These are phyloP conservation scores for Sminthurides bifidus DNA, from an alignment of 1,140 invertebrate genomes.

Conservation along the genomic window DNA sequence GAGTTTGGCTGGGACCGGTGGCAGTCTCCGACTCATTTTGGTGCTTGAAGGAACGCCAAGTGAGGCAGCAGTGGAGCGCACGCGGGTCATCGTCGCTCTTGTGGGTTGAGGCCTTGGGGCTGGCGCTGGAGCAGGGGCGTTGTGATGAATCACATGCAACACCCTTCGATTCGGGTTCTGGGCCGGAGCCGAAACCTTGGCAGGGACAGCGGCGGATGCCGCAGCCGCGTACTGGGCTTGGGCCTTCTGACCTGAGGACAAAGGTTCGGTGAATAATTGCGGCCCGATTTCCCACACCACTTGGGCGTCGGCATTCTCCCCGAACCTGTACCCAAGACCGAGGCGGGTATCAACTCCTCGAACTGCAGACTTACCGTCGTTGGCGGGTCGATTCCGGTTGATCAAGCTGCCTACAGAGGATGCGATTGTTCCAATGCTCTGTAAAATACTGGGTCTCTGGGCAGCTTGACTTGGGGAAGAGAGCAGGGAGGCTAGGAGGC, in stretches of 20 bases:
- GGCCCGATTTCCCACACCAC: slow-evolving; percentile 31
- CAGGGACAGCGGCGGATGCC: not conserved
- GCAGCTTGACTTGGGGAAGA: too few relatives aligned
- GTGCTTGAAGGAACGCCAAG: not conserved
- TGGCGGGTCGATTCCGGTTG: slow-evolving; percentile 23
- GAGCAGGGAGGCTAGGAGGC: too few relatives aligned
- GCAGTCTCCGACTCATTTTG: too few relatives aligned
- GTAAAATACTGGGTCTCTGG: slow-evolving; percentile 7
- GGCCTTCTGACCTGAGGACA: slow-evolving; percentile 17
- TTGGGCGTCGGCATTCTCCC: slow-evolving; percentile 29
- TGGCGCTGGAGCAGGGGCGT: not conserved
- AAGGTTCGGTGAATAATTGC: slow-evolving; percentile 27
- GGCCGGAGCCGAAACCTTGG: not conserved
- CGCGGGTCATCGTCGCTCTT: not conserved
- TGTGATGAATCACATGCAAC: not conserved
- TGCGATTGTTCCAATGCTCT: slow-evolving; percentile 16
- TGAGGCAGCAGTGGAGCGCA: not conserved
- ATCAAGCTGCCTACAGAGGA: slow-evolving; percentile 11
- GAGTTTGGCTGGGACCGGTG: not conserved
- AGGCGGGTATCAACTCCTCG: slow-evolving; percentile 30
- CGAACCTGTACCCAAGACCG: slow-evolving; percentile 29
- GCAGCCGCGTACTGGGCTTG: not conserved
- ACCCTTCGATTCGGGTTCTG: slow-evolving; percentile 3
- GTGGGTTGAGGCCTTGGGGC: not conserved
- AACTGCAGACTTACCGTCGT: slow-evolving; percentile 12